phyloP scores from a whole-genome alignment of 2,888 invertebrate genomes.

The Drosophila anceps region DNA sequence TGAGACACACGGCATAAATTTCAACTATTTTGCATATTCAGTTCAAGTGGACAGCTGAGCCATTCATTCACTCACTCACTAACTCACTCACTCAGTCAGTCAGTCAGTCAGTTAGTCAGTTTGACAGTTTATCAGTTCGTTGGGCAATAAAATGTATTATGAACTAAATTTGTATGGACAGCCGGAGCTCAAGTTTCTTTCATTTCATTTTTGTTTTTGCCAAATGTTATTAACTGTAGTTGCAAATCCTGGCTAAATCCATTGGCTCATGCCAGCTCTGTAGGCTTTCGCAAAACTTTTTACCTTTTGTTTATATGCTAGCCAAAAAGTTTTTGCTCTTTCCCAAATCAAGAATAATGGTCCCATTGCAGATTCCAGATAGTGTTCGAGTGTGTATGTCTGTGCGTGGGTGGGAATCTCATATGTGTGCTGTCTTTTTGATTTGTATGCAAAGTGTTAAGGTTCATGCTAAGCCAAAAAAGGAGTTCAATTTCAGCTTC shows the following conservation, averaged over 20 bases:
- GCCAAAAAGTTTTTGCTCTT: slow-evolving; percentile 49
- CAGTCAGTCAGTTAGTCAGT: slow-evolving; percentile 24
- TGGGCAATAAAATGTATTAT: slow-evolving; percentile 61
- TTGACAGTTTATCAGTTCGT: slow-evolving; percentile 46
- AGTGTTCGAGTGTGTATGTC: slow-evolving; percentile 32
- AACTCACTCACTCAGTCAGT: slow-evolving; percentile 17
- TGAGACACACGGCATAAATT: slow-evolving; percentile 67
- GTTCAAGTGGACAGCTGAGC: slow-evolving; percentile 46
- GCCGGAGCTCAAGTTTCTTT: slow-evolving; percentile 49
- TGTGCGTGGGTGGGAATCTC: slow-evolving; percentile 26
- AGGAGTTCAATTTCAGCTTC: slow-evolving; percentile 71
- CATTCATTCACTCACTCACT: slow-evolving; percentile 16
- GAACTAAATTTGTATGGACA: slow-evolving; percentile 60
- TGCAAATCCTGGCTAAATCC: slow-evolving; percentile 74
- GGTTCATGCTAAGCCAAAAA: slow-evolving; percentile 58
- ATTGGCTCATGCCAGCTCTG: slow-evolving; percentile 55
- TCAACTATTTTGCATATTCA: slow-evolving; percentile 69
- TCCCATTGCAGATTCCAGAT: slow-evolving; percentile 72
- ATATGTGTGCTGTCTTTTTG: slow-evolving; percentile 59
- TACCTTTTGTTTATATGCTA: slow-evolving; percentile 73
- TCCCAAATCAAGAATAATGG: slow-evolving; percentile 77
- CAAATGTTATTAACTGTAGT: slow-evolving; percentile 75
- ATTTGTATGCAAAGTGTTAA: slow-evolving; percentile 79
- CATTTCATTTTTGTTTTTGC: slow-evolving; percentile 23
- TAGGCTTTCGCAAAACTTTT: slow-evolving; percentile 61